phyloP scores from a whole-genome alignment of 2,113 vertebrate species.

The Aramus guarauna region DNA sequence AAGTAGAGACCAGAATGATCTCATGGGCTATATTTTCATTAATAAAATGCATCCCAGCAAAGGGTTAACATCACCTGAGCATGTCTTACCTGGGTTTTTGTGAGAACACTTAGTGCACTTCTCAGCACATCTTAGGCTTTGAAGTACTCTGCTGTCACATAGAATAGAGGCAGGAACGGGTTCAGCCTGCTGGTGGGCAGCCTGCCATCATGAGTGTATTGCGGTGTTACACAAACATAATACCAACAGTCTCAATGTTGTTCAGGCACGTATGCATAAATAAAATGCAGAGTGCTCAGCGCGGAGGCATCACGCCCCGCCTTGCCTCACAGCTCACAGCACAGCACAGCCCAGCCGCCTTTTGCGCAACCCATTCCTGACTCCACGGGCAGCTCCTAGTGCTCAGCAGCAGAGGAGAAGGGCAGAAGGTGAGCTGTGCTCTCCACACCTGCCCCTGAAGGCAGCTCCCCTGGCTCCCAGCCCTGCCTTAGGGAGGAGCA shows the following conservation, averaged over 20 bases:
- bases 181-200: not conserved
- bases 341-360: not conserved
- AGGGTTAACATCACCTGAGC: not conserved
- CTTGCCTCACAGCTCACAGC: not conserved
- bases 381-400: not conserved
- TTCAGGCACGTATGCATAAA: not conserved
- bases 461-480: not conserved
- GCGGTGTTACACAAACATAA: not conserved
- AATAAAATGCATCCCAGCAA: not conserved
- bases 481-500: not conserved
- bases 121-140: not conserved
- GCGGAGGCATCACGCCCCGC: not conserved
- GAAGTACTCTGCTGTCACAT: not conserved
- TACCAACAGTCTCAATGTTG: not conserved
- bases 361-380: not conserved
- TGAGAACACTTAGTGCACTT: not conserved
- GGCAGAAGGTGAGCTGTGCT: not conserved
- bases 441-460: not conserved
- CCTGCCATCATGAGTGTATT: accelerated
- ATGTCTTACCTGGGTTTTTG: not conserved
- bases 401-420: not conserved
- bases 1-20: not conserved
- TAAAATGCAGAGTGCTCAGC: not conserved
- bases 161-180: not conserved
- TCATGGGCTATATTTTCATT: not conserved